These are phyloP conservation scores for Chionoecetes opilio DNA, from an alignment of 1,140 invertebrate genomes.

Conservation along the genomic window DNA sequence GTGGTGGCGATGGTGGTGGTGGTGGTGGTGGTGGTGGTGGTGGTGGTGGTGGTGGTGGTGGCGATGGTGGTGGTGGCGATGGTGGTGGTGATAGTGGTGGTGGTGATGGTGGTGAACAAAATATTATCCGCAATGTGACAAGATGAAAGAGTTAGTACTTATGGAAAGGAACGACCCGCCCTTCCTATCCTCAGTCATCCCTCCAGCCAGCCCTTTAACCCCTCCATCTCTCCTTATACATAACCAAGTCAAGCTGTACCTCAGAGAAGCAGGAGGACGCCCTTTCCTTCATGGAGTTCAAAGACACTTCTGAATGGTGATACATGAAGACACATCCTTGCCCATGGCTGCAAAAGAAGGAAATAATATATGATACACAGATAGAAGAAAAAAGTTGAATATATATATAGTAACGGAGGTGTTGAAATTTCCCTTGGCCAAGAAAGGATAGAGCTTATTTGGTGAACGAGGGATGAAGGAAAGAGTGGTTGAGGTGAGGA, in stretches of 20 bases:
- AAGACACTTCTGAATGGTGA: background rate
- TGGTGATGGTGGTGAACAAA: background rate
- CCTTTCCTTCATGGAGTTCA: background rate
- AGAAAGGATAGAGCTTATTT: no score
- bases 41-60: no score
- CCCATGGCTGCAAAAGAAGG: background rate
- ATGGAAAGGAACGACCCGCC: background rate
- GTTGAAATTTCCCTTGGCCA: no score
- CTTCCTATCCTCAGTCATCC: background rate
- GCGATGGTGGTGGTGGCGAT: no score
- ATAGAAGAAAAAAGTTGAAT: background rate
- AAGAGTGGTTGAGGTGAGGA: background rate
- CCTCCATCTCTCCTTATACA: background rate
- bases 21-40: no score
- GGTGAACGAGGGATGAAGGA: background rate
- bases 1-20: background rate
- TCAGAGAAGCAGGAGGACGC: background rate
- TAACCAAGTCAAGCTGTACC: background rate
- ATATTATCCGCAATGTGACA: background rate
- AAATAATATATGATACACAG: background rate
- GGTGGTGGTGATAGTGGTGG: no score
- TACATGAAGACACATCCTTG: background rate
- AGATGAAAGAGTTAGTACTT: background rate
- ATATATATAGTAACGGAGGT: no score
- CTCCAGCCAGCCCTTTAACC: background rate